phyloP scores from a whole-genome alignment of 2,113 vertebrate species.

The Labeo catla region DNA sequence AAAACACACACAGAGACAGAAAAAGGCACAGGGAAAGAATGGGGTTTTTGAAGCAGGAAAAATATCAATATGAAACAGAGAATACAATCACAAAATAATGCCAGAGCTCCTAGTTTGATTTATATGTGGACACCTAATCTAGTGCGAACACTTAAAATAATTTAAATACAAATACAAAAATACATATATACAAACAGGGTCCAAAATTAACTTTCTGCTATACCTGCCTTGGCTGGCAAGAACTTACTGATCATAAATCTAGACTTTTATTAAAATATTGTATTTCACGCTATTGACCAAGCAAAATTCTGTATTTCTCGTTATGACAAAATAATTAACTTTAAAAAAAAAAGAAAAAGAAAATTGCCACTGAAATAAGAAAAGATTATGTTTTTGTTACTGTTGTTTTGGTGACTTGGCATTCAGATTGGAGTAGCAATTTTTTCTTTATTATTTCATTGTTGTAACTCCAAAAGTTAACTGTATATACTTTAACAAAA shows the following conservation, averaged over 20 bases:
- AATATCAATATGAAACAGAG: slow-evolving; percentile 49
- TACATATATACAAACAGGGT: slow-evolving; percentile 39
- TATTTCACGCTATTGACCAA: background rate
- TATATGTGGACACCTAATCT: slow-evolving; percentile 60
- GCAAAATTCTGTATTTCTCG: background rate
- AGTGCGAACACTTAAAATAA: slow-evolving; percentile 40
- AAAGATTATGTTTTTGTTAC: no score
- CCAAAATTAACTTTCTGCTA: background rate
- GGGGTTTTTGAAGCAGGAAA: slow-evolving; percentile 45
- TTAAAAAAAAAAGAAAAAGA: no score
- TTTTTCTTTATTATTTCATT: no score
- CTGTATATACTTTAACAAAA: no score
- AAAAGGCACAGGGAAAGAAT: slow-evolving; percentile 52
- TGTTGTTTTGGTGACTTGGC: no score
- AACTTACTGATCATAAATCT: background rate
- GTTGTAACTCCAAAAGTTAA: no score
- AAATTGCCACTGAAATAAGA: no score
- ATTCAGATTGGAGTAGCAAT: no score
- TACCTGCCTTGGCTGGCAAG: no score
- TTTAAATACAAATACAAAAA: slow-evolving; percentile 33
- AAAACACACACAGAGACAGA: slow-evolving; percentile 58
- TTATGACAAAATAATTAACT: background rate
- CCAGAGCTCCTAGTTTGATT: slow-evolving; percentile 12
- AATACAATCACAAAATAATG: slow-evolving; percentile 39
- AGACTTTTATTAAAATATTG: background rate